Conservation (phyloP, 1,140 invertebrate species). For the Orius laevigatus region DNA sequence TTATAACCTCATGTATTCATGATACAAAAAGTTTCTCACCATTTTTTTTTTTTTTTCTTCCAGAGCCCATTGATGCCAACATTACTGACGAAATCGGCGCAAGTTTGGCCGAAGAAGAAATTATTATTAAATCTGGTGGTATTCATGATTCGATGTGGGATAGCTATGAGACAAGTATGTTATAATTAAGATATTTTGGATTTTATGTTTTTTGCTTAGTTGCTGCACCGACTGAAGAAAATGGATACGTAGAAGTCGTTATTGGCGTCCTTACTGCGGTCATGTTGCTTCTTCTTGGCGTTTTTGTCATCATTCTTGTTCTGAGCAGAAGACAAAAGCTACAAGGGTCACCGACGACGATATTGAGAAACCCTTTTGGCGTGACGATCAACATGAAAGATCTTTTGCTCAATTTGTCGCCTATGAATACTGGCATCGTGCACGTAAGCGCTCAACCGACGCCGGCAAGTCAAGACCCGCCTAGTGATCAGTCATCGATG, state of each 20-base stretch:
- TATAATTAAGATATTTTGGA: not conserved
- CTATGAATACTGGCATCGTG: constrained; percentile 25
- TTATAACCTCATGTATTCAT: not conserved
- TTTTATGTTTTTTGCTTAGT: constrained; percentile 30
- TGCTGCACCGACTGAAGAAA: constrained; percentile 38
- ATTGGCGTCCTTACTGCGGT: constrained; percentile 56
- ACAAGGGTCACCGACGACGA: constrained; percentile 41
- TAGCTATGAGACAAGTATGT: constrained; percentile 39
- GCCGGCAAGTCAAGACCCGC: constrained; percentile 18
- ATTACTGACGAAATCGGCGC: constrained; percentile 39
- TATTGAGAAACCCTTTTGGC: constrained; percentile 45
- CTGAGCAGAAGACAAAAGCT: constrained; percentile 46
- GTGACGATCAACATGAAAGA: constrained; percentile 52
- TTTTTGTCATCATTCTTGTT: constrained; percentile 48
- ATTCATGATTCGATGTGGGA: constrained; percentile 35
- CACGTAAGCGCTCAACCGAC: constrained; percentile 19
- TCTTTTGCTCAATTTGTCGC: constrained; percentile 39
- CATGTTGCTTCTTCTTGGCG: constrained; percentile 44
- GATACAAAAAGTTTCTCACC: not conserved
- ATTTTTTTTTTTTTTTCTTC: constrained; percentile 14
- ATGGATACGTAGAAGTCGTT: constrained; percentile 49
- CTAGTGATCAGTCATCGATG: constrained; percentile 14
- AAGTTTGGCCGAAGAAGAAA: constrained; percentile 32
- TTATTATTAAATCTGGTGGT: constrained; percentile 32
- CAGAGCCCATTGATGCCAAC: constrained; percentile 36